Percentiles rank a stretch among this genome's conserved stretches.
These are phyloP conservation scores for Diplazon laetatorius DNA, from an alignment of 2,888 invertebrate species.

Conservation along the genomic window DNA sequence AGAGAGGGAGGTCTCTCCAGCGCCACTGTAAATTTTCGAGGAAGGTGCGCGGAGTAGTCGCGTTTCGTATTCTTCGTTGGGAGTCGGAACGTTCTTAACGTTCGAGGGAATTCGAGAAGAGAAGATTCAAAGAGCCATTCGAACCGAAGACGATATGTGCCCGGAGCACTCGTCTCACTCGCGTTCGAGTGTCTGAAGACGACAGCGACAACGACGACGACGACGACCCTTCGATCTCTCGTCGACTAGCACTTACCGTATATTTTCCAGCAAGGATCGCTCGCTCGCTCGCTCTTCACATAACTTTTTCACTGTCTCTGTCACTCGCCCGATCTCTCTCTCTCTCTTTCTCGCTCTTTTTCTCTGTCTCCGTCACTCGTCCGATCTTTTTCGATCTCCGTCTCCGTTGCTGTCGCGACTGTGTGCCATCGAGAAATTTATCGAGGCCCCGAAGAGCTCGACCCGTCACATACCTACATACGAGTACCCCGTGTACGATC, in stretches of 20 bases:
- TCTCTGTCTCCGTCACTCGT: conserved; percentile 33
- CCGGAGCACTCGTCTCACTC: conserved; percentile 43
- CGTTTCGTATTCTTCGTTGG: conserved; percentile 29
- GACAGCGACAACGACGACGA: no score
- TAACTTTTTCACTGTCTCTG: conserved; percentile 22
- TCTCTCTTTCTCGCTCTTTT: conserved; percentile 1
- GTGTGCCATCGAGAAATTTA: conserved; percentile 63
- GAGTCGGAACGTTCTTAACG: conserved; percentile 29
- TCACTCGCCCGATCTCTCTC: not conserved
- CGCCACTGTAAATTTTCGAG: conserved; percentile 52
- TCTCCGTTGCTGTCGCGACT: no score
- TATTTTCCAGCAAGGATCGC: conserved; percentile 60
- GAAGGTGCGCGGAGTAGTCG: conserved; percentile 18
- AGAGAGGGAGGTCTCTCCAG: conserved; percentile 24
- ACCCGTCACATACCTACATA: conserved; percentile 37
- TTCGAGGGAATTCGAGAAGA: conserved; percentile 51
- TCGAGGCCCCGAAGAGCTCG: conserved; percentile 59
- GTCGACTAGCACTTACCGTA: conserved; percentile 68
- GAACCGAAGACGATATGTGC: conserved; percentile 27
- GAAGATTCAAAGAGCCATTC: conserved; percentile 18
- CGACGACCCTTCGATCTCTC: conserved; percentile 65
- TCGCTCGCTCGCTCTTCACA: conserved; percentile 34
- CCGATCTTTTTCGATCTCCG: not conserved
- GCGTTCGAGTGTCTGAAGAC: conserved; percentile 29
- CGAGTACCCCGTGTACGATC: not conserved